Percentiles rank a stretch among this genome's conserved stretches.
phyloP scores from a whole-genome alignment of 2,888 invertebrate species.

The Eumerus sabulonum region DNA sequence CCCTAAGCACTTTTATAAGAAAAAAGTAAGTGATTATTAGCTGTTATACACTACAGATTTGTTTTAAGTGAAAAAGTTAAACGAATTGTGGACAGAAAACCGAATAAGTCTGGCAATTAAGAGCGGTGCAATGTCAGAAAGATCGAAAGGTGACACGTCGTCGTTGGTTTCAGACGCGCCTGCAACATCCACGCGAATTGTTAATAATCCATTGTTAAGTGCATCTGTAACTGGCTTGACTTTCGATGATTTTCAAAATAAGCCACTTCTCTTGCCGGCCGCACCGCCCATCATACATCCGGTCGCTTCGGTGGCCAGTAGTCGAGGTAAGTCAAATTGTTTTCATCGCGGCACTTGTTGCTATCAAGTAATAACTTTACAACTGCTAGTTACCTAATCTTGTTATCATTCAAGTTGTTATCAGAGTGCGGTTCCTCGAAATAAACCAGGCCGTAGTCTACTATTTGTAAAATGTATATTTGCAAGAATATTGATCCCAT shows the following conservation, averaged over 20 bases:
- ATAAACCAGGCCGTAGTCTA: background rate
- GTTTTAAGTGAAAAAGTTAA: too few species aligned
- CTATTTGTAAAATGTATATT: constrained; percentile 23
- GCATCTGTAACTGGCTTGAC: constrained; percentile 86
- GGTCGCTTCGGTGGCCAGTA: constrained; percentile 39
- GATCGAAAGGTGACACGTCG: constrained; percentile 79
- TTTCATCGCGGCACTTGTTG: constrained; percentile 48
- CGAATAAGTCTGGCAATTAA: too few species aligned
- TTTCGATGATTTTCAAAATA: constrained; percentile 86
- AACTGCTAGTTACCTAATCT: background rate
- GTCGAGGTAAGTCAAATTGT: constrained; percentile 54
- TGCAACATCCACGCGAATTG: constrained; percentile 72
- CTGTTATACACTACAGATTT: too few species aligned
- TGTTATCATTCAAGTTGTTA: constrained; percentile 24
- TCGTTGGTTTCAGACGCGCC: constrained; percentile 69
- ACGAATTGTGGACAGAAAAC: too few species aligned
- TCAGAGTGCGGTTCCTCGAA: too few species aligned
- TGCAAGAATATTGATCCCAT: constrained; percentile 27
- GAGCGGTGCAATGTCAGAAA: constrained; percentile 75
- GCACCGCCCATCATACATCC: constrained; percentile 77
- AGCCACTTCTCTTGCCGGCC: constrained; percentile 86
- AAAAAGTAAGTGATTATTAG: too few species aligned
- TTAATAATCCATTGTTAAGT: constrained; percentile 86
- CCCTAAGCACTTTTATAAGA: too few species aligned
- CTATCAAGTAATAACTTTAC: too few species aligned